phyloP scores from a whole-genome alignment of 1,140 invertebrate genomes.

The Cydia amplana region DNA sequence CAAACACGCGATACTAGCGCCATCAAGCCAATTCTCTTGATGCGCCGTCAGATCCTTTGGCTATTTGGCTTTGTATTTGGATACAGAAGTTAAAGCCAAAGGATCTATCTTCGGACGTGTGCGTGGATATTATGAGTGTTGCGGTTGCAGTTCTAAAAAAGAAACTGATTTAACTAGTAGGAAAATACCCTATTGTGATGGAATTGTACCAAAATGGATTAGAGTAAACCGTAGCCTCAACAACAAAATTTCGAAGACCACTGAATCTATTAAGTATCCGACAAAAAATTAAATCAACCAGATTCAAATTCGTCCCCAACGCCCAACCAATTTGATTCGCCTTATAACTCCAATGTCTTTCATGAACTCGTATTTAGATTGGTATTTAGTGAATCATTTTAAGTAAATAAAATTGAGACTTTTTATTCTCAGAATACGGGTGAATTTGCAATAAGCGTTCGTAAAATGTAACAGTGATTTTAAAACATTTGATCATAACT shows the following conservation, averaged over 20 bases:
- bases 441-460: neutral
- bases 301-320: conserved; percentile 4
- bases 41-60: too few species aligned
- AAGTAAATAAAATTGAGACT: neutral
- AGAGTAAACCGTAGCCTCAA: neutral
- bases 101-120: too few species aligned
- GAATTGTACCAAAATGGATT: neutral
- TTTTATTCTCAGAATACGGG: neutral
- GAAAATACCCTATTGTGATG: neutral
- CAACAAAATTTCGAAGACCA: neutral
- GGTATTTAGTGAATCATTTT: neutral
- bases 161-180: too few species aligned
- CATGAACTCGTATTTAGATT: neutral
- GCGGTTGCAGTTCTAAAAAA: too few species aligned
- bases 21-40: too few species aligned
- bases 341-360: neutral
- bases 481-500: conserved; percentile 8
- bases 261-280: conserved; percentile 19
- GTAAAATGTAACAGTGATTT: neutral
- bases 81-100: too few species aligned
- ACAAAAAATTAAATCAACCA: neutral
- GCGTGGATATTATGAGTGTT: too few species aligned
- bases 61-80: neutral
- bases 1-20: too few species aligned
- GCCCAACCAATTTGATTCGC: neutral